Base-by-base conservation (phyloP, 2,888 invertebrate species). In the Drosophila melanocephala region DNA sequence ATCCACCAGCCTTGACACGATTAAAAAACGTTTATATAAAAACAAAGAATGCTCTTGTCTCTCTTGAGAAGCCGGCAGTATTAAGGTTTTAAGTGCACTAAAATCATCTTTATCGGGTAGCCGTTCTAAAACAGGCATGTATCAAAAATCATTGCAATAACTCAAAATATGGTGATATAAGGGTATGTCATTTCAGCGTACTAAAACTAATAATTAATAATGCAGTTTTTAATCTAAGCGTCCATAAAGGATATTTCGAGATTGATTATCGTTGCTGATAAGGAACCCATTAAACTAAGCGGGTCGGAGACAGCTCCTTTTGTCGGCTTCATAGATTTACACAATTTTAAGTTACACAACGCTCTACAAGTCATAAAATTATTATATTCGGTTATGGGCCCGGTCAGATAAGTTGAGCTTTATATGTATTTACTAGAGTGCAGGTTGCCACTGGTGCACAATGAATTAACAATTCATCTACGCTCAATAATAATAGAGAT, bases 1-100 rank as follows among this genome's bases (percentile, higher is more conserved):
- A 61, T 59, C 53, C 35, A 39, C 28, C 57, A 87, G 77, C 87
- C 87, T 90, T 87, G 87, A 87, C 89, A 90, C 67, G 50, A 74
- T 87, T 89, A 51, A 70, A 58, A 51, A 35, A n/a, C 26, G 22
- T 33, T 16, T 56, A 5, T 28, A 22, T 28, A 22, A 32, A 44
- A 66, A 47, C 19, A 67, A 30, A 30, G 56, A 56, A 42, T 30
- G n/a, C 16, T 30, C n/a, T 30, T 6, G 30, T 26, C 28, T 47
- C 26, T 51, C 52, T n/a, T 19, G 19, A 52, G 51, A n/a, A 52
- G 19, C 5, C 28, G 19, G 5, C 30, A 19, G 19, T 19, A 28
- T 30, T 6, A 28, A 30, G 19, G 19, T 30, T 5, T 52, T 19
- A 52, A 30, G 30, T 30, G 28, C 51, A 52, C 12, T 51, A 51